Evolutionary conservation across 2,888 invertebrate genomes (phyloP), one percentile per base, ranked within the genome.

Genomic region (Cerceris ruficornis): DNA sequence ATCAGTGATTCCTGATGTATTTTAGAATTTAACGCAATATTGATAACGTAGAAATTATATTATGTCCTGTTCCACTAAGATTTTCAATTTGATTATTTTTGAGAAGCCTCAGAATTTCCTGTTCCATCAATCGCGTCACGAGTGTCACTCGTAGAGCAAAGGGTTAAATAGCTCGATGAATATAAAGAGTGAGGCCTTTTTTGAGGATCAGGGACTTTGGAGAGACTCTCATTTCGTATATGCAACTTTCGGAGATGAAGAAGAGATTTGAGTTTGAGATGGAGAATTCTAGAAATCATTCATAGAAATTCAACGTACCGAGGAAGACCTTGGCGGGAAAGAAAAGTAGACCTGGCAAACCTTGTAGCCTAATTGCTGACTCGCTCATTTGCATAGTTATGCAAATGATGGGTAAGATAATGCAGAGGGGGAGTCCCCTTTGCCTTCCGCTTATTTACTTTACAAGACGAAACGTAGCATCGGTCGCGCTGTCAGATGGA

Each of bases 341-440:
- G 70, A 75, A 69, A 73, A 69, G 78, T 78, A 69, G 68, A 68
- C 80, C 77, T 72, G 77, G 62, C 69, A n/a, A 80, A 54, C 76
- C 73, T 77, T 60, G 69, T 61, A 75, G 72, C 74, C 83, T 85
- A 86, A 88, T 88, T 86, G 82, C 82, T 62, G 74, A 64, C 79
- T 73, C 66, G 76, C 77, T 55, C 81, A 82, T 88, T 86, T 88
- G 81, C 86, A 87, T 86, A 80, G 84, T 88, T 88, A 88, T 88
- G 88, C 80, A 86, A 88, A 88, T 87, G 57, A 59, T 52, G 43
- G 60, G 64, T 13, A 55, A 55, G 55, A 17, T 55, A 55, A 28
- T 55, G 8, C 55, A 15, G 55, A 55, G 55, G 6, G 28, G 55
- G 55, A 17, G 17, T 9, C 7, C 17, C 65, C 60, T 43, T 70